phyloP scores from a whole-genome alignment of 2,888 invertebrate species.

The Sinohyriopsis cumingii region DNA sequence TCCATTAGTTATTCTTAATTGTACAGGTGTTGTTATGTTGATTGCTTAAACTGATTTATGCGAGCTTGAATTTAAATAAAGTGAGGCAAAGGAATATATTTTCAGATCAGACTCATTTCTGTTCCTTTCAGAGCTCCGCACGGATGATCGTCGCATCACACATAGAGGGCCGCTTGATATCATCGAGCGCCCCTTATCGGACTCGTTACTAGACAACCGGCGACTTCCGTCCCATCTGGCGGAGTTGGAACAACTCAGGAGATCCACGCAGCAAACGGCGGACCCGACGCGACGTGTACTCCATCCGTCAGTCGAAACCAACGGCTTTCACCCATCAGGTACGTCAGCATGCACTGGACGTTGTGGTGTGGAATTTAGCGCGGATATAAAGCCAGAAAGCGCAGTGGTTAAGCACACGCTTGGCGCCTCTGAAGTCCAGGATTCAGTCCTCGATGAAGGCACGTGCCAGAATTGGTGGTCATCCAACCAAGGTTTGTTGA shows the following conservation, averaged over 20 bases:
- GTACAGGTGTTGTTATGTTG: too few relatives aligned
- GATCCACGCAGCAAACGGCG: slow-evolving; percentile 60
- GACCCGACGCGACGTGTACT: slow-evolving; percentile 37
- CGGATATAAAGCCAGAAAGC: too few relatives aligned
- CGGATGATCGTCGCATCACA: slow-evolving; percentile 60
- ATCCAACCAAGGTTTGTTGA: too few relatives aligned
- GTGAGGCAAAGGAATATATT: too few relatives aligned
- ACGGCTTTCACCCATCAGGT: slow-evolving; percentile 46
- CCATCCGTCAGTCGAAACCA: slow-evolving; percentile 41
- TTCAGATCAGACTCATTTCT: background rate
- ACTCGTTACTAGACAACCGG: slow-evolving; percentile 82
- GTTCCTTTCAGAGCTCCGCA: slow-evolving; percentile 53
- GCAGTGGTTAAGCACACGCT: too few relatives aligned
- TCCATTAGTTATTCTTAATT: too few relatives aligned
- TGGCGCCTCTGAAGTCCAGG: too few relatives aligned
- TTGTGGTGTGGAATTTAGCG: too few relatives aligned
- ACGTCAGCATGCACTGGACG: background rate
- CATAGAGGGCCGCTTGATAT: slow-evolving; percentile 60
- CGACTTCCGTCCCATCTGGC: slow-evolving; percentile 79
- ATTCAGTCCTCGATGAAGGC: too few relatives aligned
- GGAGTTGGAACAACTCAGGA: slow-evolving; percentile 82
- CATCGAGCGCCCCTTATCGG: slow-evolving; percentile 77
- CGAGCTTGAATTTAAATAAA: too few relatives aligned
- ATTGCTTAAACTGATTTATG: too few relatives aligned
- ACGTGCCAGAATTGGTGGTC: too few relatives aligned